Evolutionary conservation across 2,113 vertebrate genomes (phyloP).

Genomic region (Rhodinocichla rosea): DNA sequence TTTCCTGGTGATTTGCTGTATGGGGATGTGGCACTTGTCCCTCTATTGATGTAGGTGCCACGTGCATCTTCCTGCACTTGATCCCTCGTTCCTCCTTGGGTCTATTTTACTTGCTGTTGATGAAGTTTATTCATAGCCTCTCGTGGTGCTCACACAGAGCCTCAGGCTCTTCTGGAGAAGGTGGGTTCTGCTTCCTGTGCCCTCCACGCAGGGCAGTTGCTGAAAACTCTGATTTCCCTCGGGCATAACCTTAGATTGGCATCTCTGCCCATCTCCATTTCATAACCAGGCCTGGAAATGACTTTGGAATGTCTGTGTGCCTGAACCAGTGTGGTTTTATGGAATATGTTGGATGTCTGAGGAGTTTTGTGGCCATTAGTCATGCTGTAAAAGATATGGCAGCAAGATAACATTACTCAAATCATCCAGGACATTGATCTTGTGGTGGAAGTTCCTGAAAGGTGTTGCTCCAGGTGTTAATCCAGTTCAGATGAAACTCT

Average conservation of each 20-base stretch:
- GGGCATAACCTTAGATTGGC: background rate
- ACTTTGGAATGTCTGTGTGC: background rate
- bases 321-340: background rate
- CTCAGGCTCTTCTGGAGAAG: background rate
- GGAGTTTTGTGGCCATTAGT: background rate
- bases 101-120: background rate
- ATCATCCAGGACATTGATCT: background rate
- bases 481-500: background rate
- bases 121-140: background rate
- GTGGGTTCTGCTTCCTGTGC: background rate
- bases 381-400: background rate
- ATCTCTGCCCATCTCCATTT: rapidly evolving
- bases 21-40: background rate
- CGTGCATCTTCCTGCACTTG: background rate
- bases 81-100: background rate
- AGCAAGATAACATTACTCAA: background rate
- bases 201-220: background rate
- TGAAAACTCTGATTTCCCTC: background rate
- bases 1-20: background rate
- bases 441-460: background rate
- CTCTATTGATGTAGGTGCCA: background rate
- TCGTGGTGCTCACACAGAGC: background rate
- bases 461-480: background rate
- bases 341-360: background rate
- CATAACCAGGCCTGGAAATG: background rate